Percentiles rank a stretch among this genome's conserved stretches.
Conservation (phyloP, 2,888 invertebrate species). For the Julus scandinavius region DNA sequence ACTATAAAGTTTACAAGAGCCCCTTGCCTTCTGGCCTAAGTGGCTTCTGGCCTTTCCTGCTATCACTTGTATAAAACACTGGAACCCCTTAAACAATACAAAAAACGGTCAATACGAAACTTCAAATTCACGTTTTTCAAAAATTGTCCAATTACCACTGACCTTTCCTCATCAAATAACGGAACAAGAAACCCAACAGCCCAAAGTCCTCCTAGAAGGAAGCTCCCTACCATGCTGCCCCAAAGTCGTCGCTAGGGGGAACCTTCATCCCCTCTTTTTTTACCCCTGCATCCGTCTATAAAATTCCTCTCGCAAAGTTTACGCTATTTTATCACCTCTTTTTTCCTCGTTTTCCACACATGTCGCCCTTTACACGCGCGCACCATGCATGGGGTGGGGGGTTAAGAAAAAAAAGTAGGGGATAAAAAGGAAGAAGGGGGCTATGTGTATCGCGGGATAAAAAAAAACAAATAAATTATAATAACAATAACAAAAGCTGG, state of each 20-base stretch:
- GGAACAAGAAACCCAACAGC: neutral
- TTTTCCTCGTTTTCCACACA: slow-evolving; percentile 30
- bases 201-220: neutral
- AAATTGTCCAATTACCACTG: neutral
- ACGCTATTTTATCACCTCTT: slow-evolving; percentile 38
- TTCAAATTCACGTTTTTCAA: neutral
- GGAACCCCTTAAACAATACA: too few relatives aligned
- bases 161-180: neutral
- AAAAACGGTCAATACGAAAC: too few relatives aligned
- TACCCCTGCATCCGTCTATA: neutral
- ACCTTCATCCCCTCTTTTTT: neutral
- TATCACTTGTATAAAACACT: too few relatives aligned
- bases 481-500: slow-evolving; percentile 39
- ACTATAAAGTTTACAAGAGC: too few relatives aligned
- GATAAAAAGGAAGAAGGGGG: slow-evolving; percentile 24
- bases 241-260: neutral
- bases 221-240: neutral
- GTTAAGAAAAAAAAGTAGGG: neutral
- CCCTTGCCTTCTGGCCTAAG: too few relatives aligned
- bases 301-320: slow-evolving; percentile 13
- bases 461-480: slow-evolving; percentile 22
- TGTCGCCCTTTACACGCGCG: slow-evolving; percentile 10
- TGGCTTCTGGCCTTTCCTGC: too few relatives aligned
- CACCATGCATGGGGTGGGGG: slow-evolving; percentile 9
- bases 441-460: neutral